phyloP scores from a whole-genome alignment of 2,797 vertebrate genomes.

The Chloroceryle amazona region DNA sequence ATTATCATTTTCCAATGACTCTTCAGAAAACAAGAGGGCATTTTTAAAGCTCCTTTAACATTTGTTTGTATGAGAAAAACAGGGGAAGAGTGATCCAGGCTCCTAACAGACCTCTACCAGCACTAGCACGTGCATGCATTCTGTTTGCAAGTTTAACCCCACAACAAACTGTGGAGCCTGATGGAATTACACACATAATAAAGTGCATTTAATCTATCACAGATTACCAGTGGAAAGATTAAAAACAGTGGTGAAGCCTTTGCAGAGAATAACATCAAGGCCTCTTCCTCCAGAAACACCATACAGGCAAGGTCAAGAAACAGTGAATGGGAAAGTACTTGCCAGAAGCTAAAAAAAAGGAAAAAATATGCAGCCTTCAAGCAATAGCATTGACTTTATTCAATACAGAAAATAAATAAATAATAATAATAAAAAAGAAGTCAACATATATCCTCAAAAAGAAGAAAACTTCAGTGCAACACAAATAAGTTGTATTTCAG shows the following conservation, averaged over 20 bases:
- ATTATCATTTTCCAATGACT: background rate
- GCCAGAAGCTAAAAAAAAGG: background rate
- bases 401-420: background rate
- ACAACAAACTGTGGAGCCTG: background rate
- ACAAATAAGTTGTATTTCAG: constrained; percentile 57
- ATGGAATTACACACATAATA: background rate
- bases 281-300: background rate
- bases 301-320: background rate
- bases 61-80: constrained; percentile 3
- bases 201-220: background rate
- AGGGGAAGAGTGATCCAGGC: background rate
- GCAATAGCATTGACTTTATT: background rate
- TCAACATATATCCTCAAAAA: background rate
- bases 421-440: background rate
- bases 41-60: background rate
- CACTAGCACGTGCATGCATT: background rate
- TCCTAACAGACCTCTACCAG: background rate
- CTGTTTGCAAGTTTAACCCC: background rate
- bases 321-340: background rate
- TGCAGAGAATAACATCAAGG: background rate
- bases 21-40: background rate
- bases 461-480: background rate
- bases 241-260: background rate
- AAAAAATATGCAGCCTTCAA: background rate
- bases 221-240: background rate